Conservation (phyloP, 2,888 invertebrate genomes). For the Lepetodrilus schrolli region DNA sequence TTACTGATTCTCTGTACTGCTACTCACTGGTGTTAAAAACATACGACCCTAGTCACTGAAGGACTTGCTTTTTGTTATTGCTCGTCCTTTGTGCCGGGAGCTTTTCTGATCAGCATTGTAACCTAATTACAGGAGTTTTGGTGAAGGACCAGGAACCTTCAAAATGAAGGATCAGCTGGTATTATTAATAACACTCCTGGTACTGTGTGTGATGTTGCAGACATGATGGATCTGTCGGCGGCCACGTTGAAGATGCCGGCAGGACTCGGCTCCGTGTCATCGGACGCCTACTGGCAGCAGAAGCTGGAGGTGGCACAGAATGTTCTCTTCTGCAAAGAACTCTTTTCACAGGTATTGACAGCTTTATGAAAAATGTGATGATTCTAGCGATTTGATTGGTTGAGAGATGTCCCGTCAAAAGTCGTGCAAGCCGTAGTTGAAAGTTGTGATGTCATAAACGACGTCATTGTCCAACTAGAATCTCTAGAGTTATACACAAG, state of each 20-base stretch:
- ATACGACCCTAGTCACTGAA: too few species aligned
- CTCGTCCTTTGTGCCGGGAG: too few species aligned
- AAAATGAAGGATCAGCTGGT: not conserved
- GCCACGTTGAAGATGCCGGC: conserved; percentile 68
- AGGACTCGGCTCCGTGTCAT: conserved; percentile 59
- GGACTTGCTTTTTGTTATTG: not conserved
- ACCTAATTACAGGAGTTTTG: not conserved
- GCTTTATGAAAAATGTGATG: too few species aligned
- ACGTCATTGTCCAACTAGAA: too few species aligned
- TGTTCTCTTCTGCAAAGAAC: conserved; percentile 95
- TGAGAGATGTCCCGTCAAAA: too few species aligned
- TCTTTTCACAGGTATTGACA: conserved; percentile 87
- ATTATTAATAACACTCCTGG: not conserved
- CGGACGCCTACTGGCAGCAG: conserved; percentile 88
- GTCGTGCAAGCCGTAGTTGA: too few species aligned
- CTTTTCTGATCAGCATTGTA: not conserved
- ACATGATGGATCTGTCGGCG: conserved; percentile 67
- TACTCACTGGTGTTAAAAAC: too few species aligned
- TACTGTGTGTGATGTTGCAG: conserved; percentile 41
- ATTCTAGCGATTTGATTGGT: too few species aligned
- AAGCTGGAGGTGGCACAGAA: conserved; percentile 97
- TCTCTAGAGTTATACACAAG: too few species aligned
- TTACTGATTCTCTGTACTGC: too few species aligned
- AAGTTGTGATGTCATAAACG: too few species aligned
- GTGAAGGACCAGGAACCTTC: not conserved